phyloP scores from a whole-genome alignment of 1,140 invertebrate species.

The Propsilocerus akamusi region DNA sequence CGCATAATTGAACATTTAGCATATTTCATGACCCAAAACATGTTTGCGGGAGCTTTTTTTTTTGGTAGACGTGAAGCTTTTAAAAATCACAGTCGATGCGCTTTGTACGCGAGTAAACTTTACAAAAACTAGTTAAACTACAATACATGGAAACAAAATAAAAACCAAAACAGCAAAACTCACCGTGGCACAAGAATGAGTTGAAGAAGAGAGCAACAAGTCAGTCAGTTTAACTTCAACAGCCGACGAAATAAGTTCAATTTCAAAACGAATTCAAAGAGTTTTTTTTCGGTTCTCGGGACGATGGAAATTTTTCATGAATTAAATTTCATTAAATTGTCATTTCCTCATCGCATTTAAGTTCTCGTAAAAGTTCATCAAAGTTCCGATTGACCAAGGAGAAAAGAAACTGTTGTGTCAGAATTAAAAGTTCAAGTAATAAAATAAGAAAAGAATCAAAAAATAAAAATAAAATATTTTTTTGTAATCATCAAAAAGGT shows the following conservation, averaged over 20 bases:
- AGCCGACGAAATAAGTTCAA: conserved; percentile 1
- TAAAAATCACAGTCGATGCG: no score
- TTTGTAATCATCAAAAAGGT: not conserved
- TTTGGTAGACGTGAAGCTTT: no score
- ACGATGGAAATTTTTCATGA: no score
- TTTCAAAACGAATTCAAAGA: conserved; percentile 2
- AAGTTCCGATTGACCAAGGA: not conserved
- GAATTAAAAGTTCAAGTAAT: not conserved
- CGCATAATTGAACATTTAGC: no score
- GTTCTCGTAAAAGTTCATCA: not conserved
- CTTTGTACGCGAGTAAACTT: no score
- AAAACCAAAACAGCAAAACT: no score
- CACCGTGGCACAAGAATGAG: not conserved
- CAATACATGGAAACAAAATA: no score
- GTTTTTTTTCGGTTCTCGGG: no score
- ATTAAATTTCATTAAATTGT: no score
- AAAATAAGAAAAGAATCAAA: not conserved
- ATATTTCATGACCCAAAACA: no score
- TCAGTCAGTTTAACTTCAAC: conserved; percentile 1
- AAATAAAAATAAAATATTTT: not conserved
- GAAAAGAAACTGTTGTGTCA: conserved; percentile 1
- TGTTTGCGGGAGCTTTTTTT: no score
- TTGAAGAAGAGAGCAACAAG: conserved; percentile 1
- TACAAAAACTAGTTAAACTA: no score
- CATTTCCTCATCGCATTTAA: not conserved